Evolutionary conservation across 2,888 invertebrate species (phyloP), one percentile per base, ranked within the genome.

Genomic region (Gisinianus flammeolus): DNA sequence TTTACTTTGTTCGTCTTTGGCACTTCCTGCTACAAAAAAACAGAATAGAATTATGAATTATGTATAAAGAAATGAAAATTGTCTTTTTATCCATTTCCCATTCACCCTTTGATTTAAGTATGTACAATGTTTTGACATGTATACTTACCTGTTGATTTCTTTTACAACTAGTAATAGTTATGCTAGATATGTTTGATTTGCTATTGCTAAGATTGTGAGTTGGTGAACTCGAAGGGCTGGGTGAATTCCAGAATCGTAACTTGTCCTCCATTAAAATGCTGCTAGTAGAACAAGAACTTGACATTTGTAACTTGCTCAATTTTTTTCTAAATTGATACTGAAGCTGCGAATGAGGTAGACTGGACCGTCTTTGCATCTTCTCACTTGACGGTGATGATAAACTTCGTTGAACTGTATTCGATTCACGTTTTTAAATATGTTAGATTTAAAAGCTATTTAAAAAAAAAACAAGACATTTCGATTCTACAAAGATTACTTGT

Each of bases 121-220:
- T n/a, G n/a, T n/a, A n/a, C n/a, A n/a, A n/a, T n/a, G n/a, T n/a
- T n/a, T n/a, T n/a, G n/a, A n/a, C n/a, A n/a, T n/a, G n/a, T n/a
- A n/a, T n/a, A n/a, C n/a, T n/a, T 58, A 28, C 24, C 58, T 76
- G 76, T 62, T 77, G 77, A 44, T 71, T 80, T 28, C 80, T 56
- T 68, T 79, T 81, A 64, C 79, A 71, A 30, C 78, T 79, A 19
- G 79, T 78, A 30, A 81, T 81, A 8, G 81, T 81, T 8, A 81
- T 81, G 67, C 81, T 81, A 28, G 81, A 81, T 77, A 81, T 81
- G 44, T 81, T 81, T 6, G 81, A 81, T 52, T 78, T 79, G 12
- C 35, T 35, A 35, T 35, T 35, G 35, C 35, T 35, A 35, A 8
- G 35, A 35, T 35, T 5, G 64, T 73, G 56, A 16, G 73, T 68